These are phyloP conservation scores for Pantherophis vulpinus DNA, from an alignment of 2,797 vertebrate species.

Conservation along the genomic window DNA sequence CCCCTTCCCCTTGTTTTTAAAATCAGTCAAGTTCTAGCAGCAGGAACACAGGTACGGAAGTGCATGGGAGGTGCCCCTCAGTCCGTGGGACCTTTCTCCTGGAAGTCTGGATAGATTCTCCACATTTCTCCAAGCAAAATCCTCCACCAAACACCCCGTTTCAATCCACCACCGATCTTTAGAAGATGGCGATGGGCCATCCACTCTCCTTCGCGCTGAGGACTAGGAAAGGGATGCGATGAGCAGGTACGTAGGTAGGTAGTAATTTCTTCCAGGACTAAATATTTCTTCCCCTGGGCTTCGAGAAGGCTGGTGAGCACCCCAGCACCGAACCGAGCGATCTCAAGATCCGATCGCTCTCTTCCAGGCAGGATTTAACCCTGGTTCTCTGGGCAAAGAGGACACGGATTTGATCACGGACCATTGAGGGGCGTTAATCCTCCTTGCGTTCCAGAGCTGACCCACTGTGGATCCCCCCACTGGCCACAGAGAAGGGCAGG, in stretches of 20 bases:
- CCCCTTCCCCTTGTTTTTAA: background rate
- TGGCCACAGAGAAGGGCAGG: slow-evolving; percentile 78
- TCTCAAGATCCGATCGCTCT: too few relatives aligned
- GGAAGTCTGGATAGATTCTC: too few relatives aligned
- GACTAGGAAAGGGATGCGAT: too few relatives aligned
- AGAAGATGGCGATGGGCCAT: background rate
- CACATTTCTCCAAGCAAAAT: background rate
- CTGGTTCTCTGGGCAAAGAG: background rate
- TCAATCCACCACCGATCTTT: background rate
- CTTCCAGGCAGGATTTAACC: background rate
- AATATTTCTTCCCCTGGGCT: background rate
- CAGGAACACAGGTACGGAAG: background rate
- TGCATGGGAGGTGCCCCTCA: background rate
- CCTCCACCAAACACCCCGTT: background rate
- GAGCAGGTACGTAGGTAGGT: background rate
- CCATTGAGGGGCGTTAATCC: background rate
- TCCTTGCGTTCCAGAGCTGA: background rate
- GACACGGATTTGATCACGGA: rapidly evolving
- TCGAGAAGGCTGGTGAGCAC: background rate
- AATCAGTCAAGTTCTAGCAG: background rate
- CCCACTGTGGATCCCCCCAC: background rate
- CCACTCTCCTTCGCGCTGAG: background rate
- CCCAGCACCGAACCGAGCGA: background rate
- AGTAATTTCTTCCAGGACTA: background rate
- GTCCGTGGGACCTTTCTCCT: background rate